Percentiles rank a stretch among this genome's conserved stretches.
phyloP scores from a whole-genome alignment of 2,888 invertebrate species.

The Chaitophorus viminalis region DNA sequence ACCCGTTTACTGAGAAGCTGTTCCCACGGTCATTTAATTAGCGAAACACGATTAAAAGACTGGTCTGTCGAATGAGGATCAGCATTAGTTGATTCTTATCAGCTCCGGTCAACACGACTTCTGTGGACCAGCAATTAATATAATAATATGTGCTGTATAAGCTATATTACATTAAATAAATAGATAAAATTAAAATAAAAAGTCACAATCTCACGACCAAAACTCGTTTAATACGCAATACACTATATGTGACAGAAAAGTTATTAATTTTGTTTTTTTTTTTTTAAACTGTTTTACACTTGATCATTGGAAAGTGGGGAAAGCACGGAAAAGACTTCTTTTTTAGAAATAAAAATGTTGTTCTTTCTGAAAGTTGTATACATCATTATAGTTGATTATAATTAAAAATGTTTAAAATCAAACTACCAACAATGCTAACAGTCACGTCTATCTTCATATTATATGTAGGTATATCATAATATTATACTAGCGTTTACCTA shows the following conservation, averaged over 20 bases:
- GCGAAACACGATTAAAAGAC: conserved; percentile 47
- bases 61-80: conserved; percentile 36
- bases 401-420: no score
- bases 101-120: conserved; percentile 47
- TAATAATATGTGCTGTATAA: no score
- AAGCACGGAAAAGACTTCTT: background rate
- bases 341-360: background rate
- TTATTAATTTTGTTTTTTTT: background rate
- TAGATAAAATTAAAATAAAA: conserved; percentile 1
- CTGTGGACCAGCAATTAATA: conserved; percentile 51
- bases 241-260: conserved; percentile 35
- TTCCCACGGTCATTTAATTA: conserved; percentile 60
- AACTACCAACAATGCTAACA: no score
- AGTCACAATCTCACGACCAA: conserved; percentile 54
- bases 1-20: conserved; percentile 18
- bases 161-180: conserved; percentile 2
- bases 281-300: background rate
- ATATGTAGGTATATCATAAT: no score
- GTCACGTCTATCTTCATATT: no score
- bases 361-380: background rate
- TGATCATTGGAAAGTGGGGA: background rate
- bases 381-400: no score
- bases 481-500: no score
- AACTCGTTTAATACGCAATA: conserved; percentile 43
- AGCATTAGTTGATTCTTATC: conserved; percentile 45